Evolutionary conservation across 2,113 vertebrate species (phyloP).

Genomic region (Microcebus jonahi): DNA sequence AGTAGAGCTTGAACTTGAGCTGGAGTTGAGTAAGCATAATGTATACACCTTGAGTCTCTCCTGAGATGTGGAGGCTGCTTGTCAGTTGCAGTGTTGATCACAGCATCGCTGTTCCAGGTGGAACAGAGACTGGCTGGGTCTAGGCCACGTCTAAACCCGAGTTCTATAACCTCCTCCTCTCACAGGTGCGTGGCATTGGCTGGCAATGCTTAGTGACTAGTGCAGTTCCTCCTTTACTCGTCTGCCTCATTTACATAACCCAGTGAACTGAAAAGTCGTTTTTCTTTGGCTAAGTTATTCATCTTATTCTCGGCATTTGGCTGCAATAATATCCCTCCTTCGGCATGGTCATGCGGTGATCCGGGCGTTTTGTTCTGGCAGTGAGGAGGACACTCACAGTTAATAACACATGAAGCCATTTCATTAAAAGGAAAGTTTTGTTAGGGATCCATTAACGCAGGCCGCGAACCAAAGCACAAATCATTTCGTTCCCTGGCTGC

Average conservation of each 20-base stretch:
- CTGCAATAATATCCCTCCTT: background rate
- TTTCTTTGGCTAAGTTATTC: constrained; percentile 53
- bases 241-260: constrained; percentile 5
- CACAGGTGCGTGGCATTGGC: background rate
- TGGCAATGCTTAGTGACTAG: background rate
- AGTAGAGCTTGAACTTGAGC: accelerated
- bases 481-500: constrained; percentile 61
- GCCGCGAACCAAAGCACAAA: constrained; percentile 68
- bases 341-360: constrained; percentile 12
- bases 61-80: accelerated
- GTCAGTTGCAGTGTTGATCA: accelerated
- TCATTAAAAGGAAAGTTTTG: constrained; percentile 75
- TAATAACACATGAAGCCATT: constrained; percentile 79
- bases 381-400: constrained; percentile 62
- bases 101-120: accelerated
- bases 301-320: constrained; percentile 36
- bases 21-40: accelerated
- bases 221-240: background rate
- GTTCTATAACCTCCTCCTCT: background rate
- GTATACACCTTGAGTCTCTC: accelerated
- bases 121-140: background rate
- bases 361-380: constrained; percentile 60
- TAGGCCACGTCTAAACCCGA: background rate
- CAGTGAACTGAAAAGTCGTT: constrained; percentile 32
- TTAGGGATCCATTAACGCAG: constrained; percentile 62